Evolutionary conservation across 1,140 invertebrate genomes (phyloP), one percentile per base, ranked within the genome.

Genomic region (Ectropis grisescens): DNA sequence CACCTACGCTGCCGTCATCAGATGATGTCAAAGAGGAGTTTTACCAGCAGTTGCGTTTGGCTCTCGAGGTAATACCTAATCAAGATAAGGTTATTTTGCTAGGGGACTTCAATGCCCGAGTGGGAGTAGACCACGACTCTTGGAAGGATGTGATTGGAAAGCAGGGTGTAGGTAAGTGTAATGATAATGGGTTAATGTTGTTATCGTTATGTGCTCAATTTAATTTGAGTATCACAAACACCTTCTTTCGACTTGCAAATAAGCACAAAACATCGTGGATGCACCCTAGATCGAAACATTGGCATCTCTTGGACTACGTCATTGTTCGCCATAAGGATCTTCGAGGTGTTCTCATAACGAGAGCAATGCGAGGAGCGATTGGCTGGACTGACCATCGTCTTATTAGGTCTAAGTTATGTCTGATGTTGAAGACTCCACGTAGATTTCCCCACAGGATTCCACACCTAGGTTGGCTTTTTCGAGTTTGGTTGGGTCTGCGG

Each of bases 31-130:
- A 52, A 13, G 6, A 15, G 1, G 16, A 26, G 9, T 47, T 52
- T 25, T 52, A 47, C 13, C 29, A 1, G 2, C 13, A 2, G 28
- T 13, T 11, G 22, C 39, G 9, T 32, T 28, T 15, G 2, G 1
- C 2, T 9, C 5, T n/a, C 27, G n/a, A n/a, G n/a, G n/a, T n/a
- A n/a, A n/a, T n/a, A n/a, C n/a, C n/a, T n/a, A n/a, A n/a, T n/a
- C n/a, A n/a, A n/a, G n/a, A 44, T 11, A 34, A 35, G 7, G 11
- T 44, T 10, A 8, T 44, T 13, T 15, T 39, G 9, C 16, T 44
- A 1, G 41, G 41, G n/a, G 45, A 48, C 15, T 39, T 48, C 19
- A 48, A 48, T 26, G 36, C 45, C 7, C 38, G 45, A 8, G 41
- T 44, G 15, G 29, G 27, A n/a, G 15, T 6, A 1, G 27, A 35